These are phyloP conservation scores for Micropoecilia bifurca DNA, from an alignment of 2,797 vertebrate species.

Conservation along the genomic window DNA sequence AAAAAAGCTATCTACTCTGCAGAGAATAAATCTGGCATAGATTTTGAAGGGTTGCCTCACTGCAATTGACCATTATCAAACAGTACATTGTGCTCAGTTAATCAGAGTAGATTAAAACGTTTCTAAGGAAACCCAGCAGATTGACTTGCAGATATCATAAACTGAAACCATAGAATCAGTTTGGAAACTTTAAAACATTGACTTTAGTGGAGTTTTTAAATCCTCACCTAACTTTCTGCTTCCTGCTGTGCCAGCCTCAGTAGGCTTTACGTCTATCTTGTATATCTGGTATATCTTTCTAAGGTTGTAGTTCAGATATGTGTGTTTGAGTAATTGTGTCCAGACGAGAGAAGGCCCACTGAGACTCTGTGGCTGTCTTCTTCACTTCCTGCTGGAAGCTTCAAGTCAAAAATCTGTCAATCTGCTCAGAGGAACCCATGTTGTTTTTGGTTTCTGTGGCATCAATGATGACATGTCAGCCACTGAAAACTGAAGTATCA, in stretches of 20 bases:
- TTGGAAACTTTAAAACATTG: conserved; percentile 17
- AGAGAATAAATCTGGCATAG: no score
- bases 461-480: conserved; percentile 46
- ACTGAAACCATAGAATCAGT: conserved; percentile 11
- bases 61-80: background rate
- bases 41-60: conserved; percentile 6
- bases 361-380: conserved; percentile 49
- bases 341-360: conserved; percentile 47
- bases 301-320: conserved; percentile 18
- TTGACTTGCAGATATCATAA: no score
- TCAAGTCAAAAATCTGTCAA: conserved; percentile 48
- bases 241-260: conserved; percentile 50
- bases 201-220: background rate
- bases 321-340: conserved; percentile 47
- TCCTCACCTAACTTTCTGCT: conserved; percentile 53
- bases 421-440: conserved; percentile 19
- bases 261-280: conserved; percentile 27
- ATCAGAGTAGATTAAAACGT: no score
- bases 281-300: no score
- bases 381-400: conserved; percentile 45
- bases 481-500: conserved; percentile 28
- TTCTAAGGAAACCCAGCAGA: background rate
- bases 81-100: no score
- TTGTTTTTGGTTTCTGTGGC: conserved; percentile 33
- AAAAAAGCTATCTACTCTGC: background rate